A percentile compares a stretch with the other conserved stretches of the same genome.
Conservation (phyloP, 2,888 invertebrate species). For the Oxycera nigricornis region DNA sequence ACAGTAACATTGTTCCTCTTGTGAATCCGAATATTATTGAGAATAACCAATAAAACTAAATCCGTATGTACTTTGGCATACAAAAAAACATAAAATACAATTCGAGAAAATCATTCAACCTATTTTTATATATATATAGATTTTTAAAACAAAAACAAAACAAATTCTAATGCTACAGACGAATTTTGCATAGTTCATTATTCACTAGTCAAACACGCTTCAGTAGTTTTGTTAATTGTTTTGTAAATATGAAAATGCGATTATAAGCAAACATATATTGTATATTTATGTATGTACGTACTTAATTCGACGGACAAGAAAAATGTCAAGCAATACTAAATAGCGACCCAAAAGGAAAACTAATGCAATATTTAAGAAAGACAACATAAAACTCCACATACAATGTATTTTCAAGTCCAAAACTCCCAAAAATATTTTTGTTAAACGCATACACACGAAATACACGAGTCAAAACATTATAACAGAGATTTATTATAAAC, state of each 20-base stretch:
- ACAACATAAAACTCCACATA: neutral
- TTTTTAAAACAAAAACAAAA: neutral
- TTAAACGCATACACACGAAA: slow-evolving; percentile 24
- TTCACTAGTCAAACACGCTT: neutral
- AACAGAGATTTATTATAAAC: neutral
- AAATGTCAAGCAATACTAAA: neutral
- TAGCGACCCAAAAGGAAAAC: neutral
- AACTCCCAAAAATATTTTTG: slow-evolving; percentile 30
- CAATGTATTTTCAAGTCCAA: neutral
- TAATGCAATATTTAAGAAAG: neutral
- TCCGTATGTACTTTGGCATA: neutral
- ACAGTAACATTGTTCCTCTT: slow-evolving; percentile 6
- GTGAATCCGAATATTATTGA: neutral
- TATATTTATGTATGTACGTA: no score
- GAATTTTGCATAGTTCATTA: neutral
- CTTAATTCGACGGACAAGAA: neutral
- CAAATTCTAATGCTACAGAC: neutral
- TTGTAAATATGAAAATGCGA: neutral
- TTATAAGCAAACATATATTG: neutral
- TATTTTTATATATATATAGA: slow-evolving; percentile 18
- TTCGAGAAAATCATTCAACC: neutral
- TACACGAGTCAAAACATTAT: no score
- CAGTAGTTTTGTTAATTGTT: neutral
- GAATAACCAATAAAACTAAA: neutral
- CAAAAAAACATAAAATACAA: neutral